These are phyloP conservation scores for Pseudonaja textilis DNA, from an alignment of 2,113 vertebrate species.

Conservation along the genomic window DNA sequence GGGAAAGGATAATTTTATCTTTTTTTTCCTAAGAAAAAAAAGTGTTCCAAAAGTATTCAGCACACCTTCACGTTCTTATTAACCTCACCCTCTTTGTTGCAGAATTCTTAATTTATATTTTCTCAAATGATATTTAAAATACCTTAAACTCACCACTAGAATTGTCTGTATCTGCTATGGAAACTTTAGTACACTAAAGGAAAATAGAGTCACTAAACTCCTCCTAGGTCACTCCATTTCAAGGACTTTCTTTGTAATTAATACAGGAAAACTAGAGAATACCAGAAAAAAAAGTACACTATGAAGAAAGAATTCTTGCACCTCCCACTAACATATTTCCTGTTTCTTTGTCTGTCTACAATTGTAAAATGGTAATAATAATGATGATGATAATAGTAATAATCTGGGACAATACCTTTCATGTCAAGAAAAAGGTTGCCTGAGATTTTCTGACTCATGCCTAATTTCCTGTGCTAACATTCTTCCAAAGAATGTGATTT, in stretches of 20 bases:
- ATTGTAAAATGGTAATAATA: background rate
- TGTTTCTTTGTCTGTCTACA: conserved; percentile 50
- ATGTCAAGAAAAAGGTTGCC: conserved; percentile 46
- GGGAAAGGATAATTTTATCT: background rate
- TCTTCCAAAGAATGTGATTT: conserved; percentile 45
- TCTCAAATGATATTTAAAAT: conserved; percentile 40
- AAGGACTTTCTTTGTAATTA: conserved; percentile 31
- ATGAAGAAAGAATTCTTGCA: conserved; percentile 60
- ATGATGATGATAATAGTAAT: background rate
- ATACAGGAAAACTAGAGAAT: conserved; percentile 49
- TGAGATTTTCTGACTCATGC: conserved; percentile 58
- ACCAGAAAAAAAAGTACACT: conserved; percentile 50
- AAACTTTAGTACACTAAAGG: conserved; percentile 28
- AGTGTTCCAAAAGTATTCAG: background rate
- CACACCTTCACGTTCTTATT: conserved; percentile 10
- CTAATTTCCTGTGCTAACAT: conserved; percentile 61
- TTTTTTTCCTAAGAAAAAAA: background rate
- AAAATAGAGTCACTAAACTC: conserved; percentile 17
- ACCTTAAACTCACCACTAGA: conserved; percentile 35
- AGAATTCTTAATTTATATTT: conserved; percentile 36
- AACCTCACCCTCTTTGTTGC: conserved; percentile 14
- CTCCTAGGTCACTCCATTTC: conserved; percentile 10
- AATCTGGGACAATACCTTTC: conserved; percentile 43
- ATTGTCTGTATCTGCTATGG: conserved; percentile 6
- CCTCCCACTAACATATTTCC: conserved; percentile 55